Evolutionary conservation across 2,113 vertebrate species (phyloP).

Genomic region (Azemiops feae): DNA sequence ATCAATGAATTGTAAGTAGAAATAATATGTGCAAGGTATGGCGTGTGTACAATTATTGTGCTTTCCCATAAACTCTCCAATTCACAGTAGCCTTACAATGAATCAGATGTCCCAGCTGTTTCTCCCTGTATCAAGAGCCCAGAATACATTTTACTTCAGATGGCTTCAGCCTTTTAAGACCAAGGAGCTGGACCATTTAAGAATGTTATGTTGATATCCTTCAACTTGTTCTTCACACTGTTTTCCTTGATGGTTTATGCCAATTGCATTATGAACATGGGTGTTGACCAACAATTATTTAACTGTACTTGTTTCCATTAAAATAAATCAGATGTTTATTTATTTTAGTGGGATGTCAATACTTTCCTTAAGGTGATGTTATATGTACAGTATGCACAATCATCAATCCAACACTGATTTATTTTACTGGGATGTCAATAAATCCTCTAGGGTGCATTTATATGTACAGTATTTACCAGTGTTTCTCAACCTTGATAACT

Average conservation of each 20-base stretch:
- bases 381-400: not conserved
- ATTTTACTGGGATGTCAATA: not conserved
- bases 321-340: not conserved
- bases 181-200: not conserved
- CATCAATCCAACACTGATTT: not conserved
- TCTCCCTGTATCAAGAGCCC: not conserved
- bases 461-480: not conserved
- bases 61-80: not conserved
- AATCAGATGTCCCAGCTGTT: not conserved
- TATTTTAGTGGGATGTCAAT: not conserved
- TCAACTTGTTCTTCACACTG: not conserved
- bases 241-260: not conserved
- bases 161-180: not conserved
- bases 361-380: not conserved
- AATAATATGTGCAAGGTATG: not conserved
- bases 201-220: not conserved
- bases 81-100: not conserved
- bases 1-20: not conserved
- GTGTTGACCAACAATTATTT: not conserved
- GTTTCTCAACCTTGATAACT: not conserved
- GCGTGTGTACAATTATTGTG: not conserved
- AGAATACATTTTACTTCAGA: not conserved
- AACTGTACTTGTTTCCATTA: not conserved
- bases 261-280: not conserved
- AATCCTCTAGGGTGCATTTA: not conserved